Evolutionary conservation across 2,797 vertebrate genomes (phyloP), one percentile per base, ranked within the genome.

Genomic region (Megalops cyprinoides): DNA sequence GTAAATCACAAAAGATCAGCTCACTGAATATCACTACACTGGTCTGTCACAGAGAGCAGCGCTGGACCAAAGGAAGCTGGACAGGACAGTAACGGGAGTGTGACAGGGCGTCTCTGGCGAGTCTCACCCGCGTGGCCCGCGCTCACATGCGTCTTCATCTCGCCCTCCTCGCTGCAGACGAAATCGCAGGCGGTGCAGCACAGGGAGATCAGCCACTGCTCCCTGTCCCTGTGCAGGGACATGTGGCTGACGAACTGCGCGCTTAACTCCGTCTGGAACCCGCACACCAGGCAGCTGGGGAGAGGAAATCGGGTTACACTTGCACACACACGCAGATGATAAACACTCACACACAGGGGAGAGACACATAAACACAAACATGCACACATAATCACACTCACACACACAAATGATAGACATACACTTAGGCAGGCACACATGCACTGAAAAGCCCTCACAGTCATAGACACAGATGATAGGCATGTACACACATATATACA

Each of bases 171-270:
- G 95, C 97, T 97, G 87, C 97, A 98, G 91, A 98, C 96, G 82
- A 97, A 99, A 90, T 99, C 96, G 0, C 98, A 99, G 69, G 94
- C 89, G 51, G 94, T 97, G 92, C 98, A 99, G 94, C 98, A 99
- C 86, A 99, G 97, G 0, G 98, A 98, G 94, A 98, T 99, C 98
- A 99, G 99, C 98, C 98, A 99, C 94, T 99, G 98, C 92, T 99
- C 97, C 93, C 98, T 98, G 93, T 99, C 98, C 94, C 99, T 98
- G 77, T 99, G 98, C 88, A 98, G 97, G 5, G 98, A 99, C 98
- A 99, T 99, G 94, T 99, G 98, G 94, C 97, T 98, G 91, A 99
- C 97, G 90, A 99, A 99, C 95, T 99, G 97, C 91, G 97, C 97
- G 8, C 99, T 99, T 91, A 98, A 94, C 93, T 99, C 98, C 0